phyloP scores from a whole-genome alignment of 2,113 vertebrate species.

The Nyctibius bracteatus region DNA sequence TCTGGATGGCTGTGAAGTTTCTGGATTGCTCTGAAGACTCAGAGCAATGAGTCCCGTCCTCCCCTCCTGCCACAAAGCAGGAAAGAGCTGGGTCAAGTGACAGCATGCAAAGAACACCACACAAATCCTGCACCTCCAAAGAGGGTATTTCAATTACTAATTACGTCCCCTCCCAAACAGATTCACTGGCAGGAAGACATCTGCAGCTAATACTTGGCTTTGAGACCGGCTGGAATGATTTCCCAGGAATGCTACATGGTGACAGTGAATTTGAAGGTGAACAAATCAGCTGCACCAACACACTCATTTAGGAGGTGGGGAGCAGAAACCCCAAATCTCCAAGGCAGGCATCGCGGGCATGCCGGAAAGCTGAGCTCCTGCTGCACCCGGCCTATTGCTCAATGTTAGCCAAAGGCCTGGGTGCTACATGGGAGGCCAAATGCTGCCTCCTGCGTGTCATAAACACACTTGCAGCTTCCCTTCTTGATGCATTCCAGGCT shows the following conservation, averaged over 20 bases:
- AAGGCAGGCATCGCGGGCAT: neutral
- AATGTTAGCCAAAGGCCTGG: neutral
- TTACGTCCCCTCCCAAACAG: neutral
- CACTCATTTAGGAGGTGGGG: neutral
- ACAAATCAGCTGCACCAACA: neutral
- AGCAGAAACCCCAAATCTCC: neutral
- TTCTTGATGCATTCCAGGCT: neutral
- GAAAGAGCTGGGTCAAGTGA: neutral
- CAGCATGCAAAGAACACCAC: neutral
- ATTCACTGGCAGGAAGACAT: neutral
- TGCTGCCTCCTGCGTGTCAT: neutral
- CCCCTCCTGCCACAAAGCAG: neutral
- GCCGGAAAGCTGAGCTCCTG: neutral
- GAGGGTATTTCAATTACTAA: accelerated
- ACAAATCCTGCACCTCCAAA: neutral
- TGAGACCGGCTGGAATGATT: neutral
- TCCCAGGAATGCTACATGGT: neutral
- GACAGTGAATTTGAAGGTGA: neutral
- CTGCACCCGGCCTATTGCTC: neutral
- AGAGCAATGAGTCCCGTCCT: neutral
- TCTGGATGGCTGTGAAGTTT: neutral
- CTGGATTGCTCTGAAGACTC: neutral
- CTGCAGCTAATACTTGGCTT: neutral
- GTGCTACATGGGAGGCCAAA: neutral
- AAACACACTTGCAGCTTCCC: neutral